Evolutionary conservation across 2,113 vertebrate genomes (phyloP).

Genomic region (Phaetusa simplex): DNA sequence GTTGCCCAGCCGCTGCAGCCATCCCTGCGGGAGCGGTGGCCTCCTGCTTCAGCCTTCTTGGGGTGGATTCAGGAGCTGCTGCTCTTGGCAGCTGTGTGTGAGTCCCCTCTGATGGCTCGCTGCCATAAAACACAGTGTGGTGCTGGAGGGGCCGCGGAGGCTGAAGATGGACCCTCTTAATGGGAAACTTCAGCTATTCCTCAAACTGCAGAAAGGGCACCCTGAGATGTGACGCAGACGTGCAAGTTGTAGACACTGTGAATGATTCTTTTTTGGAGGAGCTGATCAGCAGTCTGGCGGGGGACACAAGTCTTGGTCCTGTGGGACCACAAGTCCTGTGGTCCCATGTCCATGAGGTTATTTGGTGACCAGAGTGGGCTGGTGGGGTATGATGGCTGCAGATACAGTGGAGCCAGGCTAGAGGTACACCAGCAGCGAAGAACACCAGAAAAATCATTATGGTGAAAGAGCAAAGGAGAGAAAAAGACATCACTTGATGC

Average conservation of each 20-base stretch:
- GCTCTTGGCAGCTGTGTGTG: rapidly evolving
- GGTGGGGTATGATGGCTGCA: background rate
- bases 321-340: background rate
- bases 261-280: background rate
- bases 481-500: background rate
- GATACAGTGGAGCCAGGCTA: background rate
- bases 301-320: background rate
- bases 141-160: background rate
- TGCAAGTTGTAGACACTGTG: background rate
- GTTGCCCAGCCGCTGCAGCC: background rate
- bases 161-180: background rate
- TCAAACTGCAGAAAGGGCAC: background rate
- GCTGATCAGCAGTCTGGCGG: background rate
- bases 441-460: background rate
- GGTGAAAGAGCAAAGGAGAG: background rate
- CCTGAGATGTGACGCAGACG: background rate
- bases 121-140: background rate
- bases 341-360: background rate
- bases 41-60: background rate
- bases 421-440: background rate
- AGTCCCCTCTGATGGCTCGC: background rate
- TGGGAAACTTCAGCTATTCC: background rate
- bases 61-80: background rate
- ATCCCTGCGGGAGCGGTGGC: rapidly evolving
- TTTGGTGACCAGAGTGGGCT: background rate